Evolutionary conservation across 2,797 vertebrate species (phyloP).

Genomic region (Naso thynnoides): DNA sequence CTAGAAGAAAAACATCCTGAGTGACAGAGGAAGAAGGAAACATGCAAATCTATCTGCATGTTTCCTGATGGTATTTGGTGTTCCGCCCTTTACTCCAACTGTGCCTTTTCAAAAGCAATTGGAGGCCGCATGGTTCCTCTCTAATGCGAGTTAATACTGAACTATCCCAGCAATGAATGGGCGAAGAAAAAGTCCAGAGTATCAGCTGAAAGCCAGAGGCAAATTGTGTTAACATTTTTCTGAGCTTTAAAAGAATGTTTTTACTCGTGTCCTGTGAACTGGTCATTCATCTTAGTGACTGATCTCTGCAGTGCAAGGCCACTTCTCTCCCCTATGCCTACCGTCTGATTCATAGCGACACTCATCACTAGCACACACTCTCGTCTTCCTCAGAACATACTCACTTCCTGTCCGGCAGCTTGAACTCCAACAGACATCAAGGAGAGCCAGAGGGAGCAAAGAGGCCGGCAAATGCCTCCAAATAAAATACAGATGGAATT

Average conservation of each 20-base stretch:
- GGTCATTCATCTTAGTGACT: conserved; percentile 40
- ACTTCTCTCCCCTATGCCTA: conserved; percentile 37
- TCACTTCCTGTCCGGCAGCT: conserved; percentile 73
- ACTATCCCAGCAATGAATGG: conserved; percentile 45
- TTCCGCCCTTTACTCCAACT: conserved; percentile 32
- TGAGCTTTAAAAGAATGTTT: conserved; percentile 40
- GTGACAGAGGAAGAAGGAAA: conserved; percentile 55
- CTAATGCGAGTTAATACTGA: conserved; percentile 40
- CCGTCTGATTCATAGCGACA: conserved; percentile 73
- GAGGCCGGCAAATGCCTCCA: conserved; percentile 38
- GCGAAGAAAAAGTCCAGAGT: conserved; percentile 23
- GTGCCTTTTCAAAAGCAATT: not conserved
- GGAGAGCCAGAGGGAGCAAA: conserved; percentile 48
- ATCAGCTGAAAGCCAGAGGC: conserved; percentile 47
- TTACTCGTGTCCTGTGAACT: conserved; percentile 55
- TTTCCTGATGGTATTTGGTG: conserved; percentile 59
- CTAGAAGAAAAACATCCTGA: conserved; percentile 56
- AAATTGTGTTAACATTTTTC: conserved; percentile 34
- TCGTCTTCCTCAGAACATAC: conserved; percentile 58
- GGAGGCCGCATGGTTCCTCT: conserved; percentile 23
- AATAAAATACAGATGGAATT: conserved; percentile 68
- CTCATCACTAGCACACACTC: conserved; percentile 61
- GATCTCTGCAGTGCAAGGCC: conserved; percentile 41
- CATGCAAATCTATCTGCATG: conserved; percentile 52
- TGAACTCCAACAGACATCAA: conserved; percentile 53